Evolutionary conservation across 1,140 invertebrate genomes (phyloP).

Genomic region (Drepana arcuata): DNA sequence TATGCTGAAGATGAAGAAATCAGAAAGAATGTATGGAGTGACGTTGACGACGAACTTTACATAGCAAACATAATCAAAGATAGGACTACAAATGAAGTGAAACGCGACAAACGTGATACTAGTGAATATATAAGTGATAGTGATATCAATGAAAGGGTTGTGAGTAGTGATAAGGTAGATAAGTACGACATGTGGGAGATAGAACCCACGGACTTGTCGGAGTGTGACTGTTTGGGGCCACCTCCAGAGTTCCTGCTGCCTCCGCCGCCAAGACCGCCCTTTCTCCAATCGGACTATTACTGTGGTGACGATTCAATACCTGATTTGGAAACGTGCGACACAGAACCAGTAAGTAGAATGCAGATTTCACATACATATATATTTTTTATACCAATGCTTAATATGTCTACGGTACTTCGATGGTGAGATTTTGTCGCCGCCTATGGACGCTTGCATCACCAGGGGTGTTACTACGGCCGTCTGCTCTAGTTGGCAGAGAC

Average conservation of each 20-base stretch:
- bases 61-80: slow-evolving; percentile 57
- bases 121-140: slow-evolving; percentile 55
- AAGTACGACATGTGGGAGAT: slow-evolving; percentile 66
- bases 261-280: slow-evolving; percentile 72
- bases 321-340: slow-evolving; percentile 68
- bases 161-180: slow-evolving; percentile 68
- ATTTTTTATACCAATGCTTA: too few relatives aligned
- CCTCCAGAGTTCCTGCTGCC: slow-evolving; percentile 75
- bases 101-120: slow-evolving; percentile 59
- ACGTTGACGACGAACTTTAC: slow-evolving; percentile 63
- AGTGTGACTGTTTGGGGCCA: slow-evolving; percentile 74
- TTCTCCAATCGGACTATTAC: slow-evolving; percentile 68
- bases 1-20: slow-evolving; percentile 31
- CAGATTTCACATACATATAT: too few relatives aligned
- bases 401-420: too few relatives aligned
- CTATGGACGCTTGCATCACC: too few relatives aligned
- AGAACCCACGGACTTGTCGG: slow-evolving; percentile 62
- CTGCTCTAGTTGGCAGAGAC: too few relatives aligned
- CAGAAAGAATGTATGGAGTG: slow-evolving; percentile 59
- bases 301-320: slow-evolving; percentile 68
- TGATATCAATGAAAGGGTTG: slow-evolving; percentile 62
- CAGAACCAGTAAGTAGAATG: slow-evolving; percentile 70
- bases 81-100: slow-evolving; percentile 54
- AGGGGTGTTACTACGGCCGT: too few relatives aligned
- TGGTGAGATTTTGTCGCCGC: too few relatives aligned